Base-by-base conservation (phyloP, 2,113 vertebrate species). In the Montifringilla adamsi region DNA sequence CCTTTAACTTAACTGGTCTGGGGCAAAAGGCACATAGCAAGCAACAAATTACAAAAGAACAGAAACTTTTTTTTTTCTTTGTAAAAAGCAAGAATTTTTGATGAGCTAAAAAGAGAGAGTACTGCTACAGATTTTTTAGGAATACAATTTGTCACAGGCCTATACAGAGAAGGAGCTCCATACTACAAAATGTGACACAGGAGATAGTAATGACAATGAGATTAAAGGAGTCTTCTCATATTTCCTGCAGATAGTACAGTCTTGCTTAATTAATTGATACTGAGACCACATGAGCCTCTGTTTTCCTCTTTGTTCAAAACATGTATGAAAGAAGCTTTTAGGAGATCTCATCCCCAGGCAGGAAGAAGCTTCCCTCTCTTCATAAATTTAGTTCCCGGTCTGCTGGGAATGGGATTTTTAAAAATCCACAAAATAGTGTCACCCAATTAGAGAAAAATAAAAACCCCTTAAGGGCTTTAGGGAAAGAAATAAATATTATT, bases 261-360 rank as follows among this genome's bases (percentile, higher is more conserved):
- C 2, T 0, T 0, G 1, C 35, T 75, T 90, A 92, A 94, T 91
- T 76, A 87, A 87, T 39, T 91, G 59, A 87, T 80, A 73, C 49
- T 43, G 59, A 27, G 31, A 28, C 87, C 89, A 93, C 67, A 83
- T 67, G 67, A 93, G 41, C 52, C 73, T 72, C 89, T 4, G 1
- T 81, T 30, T 74, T 80, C 50, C 49, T 83, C 68, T 80, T 33
- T 31, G 44, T 81, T 92, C 49, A 89, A 82, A 92, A 89, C 35
- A 79, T 68, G 56, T 88, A 73, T 44, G 52, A 77, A 83, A 97
- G 59, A 77, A 90, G 35, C 33, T 90, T 84, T 91, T 56, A 91
- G 26, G 76, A 83, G 72, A 67, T 64, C 52, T 77, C 68, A 73
- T 53, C 22, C 27, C 46, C 60, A 91, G 39, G 47, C 37, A 85